phyloP scores from a whole-genome alignment of 2,888 invertebrate species.

The Megalurothrips usitatus region DNA sequence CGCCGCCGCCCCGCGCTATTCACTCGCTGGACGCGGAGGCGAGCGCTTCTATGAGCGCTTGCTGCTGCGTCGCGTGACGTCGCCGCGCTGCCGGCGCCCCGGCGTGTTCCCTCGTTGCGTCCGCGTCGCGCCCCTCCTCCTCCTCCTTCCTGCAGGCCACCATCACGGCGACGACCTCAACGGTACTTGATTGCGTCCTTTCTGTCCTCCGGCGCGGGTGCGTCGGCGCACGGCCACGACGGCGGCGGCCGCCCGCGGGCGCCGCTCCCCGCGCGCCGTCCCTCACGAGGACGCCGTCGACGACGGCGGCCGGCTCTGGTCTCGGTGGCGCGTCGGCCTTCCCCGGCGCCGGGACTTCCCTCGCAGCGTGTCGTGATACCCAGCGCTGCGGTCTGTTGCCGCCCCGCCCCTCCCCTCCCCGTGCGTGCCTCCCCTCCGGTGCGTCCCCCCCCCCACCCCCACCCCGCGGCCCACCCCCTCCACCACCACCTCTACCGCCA shows the following conservation, averaged over 20 bases:
- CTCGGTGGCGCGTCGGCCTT: neutral
- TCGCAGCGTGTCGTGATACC: neutral
- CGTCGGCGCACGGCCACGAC: too few relatives aligned
- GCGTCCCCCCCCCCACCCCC: neutral
- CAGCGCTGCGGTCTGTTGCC: neutral
- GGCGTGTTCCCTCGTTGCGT: neutral
- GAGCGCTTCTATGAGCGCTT: slow-evolving; percentile 30
- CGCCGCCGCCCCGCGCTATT: slow-evolving; percentile 35
- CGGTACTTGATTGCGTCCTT: too few relatives aligned
- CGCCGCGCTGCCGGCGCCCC: neutral
- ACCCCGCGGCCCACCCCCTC: neutral
- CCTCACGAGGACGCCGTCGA: neutral
- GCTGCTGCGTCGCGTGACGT: neutral
- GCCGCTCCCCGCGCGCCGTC: neutral
- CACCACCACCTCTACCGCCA: neutral
- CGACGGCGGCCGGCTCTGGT: neutral
- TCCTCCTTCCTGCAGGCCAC: too few relatives aligned
- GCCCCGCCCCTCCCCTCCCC: neutral
- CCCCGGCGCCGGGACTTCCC: neutral
- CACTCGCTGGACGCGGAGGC: slow-evolving; percentile 33
- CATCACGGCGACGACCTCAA: too few relatives aligned
- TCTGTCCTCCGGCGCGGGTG: too few relatives aligned
- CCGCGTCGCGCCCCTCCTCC: too few relatives aligned
- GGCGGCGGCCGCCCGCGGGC: too few relatives aligned
- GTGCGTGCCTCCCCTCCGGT: neutral